These are phyloP conservation scores for Antheraea mylitta DNA, from an alignment of 1,140 invertebrate genomes.

Conservation along the genomic window DNA sequence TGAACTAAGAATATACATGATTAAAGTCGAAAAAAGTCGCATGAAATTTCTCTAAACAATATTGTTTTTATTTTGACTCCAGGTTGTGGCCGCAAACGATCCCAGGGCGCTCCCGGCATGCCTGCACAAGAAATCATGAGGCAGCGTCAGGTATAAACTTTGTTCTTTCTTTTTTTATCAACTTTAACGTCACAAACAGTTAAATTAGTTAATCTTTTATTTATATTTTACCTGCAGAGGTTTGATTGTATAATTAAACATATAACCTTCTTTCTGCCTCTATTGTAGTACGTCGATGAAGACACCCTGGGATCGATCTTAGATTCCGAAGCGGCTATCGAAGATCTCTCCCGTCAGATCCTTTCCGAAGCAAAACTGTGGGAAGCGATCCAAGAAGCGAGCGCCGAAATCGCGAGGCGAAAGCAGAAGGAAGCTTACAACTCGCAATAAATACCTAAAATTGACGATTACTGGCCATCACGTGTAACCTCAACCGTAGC, in stretches of 20 bases:
- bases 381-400: conserved; percentile 87
- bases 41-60: neutral
- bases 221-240: too few relatives aligned
- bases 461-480: neutral
- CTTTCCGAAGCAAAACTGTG: conserved; percentile 87
- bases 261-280: too few relatives aligned
- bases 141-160: conserved; percentile 46
- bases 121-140: conserved; percentile 58
- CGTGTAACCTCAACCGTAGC: conserved; percentile 5
- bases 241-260: too few relatives aligned
- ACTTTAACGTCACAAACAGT: too few relatives aligned
- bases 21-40: neutral
- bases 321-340: conserved; percentile 84
- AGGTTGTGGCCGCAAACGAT: conserved; percentile 85
- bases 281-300: conserved; percentile 68
- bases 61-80: conserved; percentile 1
- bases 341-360: conserved; percentile 86
- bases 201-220: too few relatives aligned
- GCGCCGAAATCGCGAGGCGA: conserved; percentile 82
- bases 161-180: neutral
- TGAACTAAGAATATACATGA: too few relatives aligned
- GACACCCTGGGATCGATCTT: conserved; percentile 82
- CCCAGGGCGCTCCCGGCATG: conserved; percentile 68
- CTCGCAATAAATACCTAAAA: conserved; percentile 4
- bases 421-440: conserved; percentile 65